Base-by-base conservation (phyloP, 2,113 vertebrate genomes). In the Siphamia tubifer region DNA sequence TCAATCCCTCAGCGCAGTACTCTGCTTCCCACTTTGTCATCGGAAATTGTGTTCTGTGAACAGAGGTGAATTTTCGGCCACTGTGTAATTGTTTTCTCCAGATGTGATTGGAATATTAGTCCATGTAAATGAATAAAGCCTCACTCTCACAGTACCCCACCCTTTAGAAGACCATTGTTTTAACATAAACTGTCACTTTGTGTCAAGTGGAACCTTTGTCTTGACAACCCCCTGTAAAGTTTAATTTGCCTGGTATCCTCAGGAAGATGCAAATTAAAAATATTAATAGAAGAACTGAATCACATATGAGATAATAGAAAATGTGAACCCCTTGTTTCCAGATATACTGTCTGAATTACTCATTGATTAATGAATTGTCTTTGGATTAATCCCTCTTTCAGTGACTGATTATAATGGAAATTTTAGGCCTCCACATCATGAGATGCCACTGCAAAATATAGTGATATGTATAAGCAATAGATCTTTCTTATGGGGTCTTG, bases 141-240 rank as follows among this genome's bases (percentile, higher is more conserved):
- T 58, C 27, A 43, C 24, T 30, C 13, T 68, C 45, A 35, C 49
- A 17, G 27, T 44, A 3, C 5, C 32, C 34, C 6, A 2, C 44
- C 19, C 19, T 28, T 67, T 49, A 8, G 27, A 64, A 76, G 42
- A 58, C 54, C 11, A 47, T 75, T 56, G 20, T 48, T 68, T 74
- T 74, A 35, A 63, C 67, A 72, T 32, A 62, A 74, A 36, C 53
- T 74, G 53, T 71, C 60, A 81, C 40, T 55, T 70, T 65, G 42
- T 60, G 49, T 82, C 51, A 71, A 77, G 74, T 76, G 38, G 42
- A 15, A 49, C 20, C 47, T 51, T 36, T 31, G 8, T 58, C 39
- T 16, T 23, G 4, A 19, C 2, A 3, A 10, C 43, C 36, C 43
- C 49, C 17, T 6, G 2, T 48, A 43, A 44, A 19, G 34, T 67